Percentiles rank a stretch among this genome's conserved stretches.
Conservation (phyloP, 1,140 invertebrate species). For the Spodoptera frugiperda region DNA sequence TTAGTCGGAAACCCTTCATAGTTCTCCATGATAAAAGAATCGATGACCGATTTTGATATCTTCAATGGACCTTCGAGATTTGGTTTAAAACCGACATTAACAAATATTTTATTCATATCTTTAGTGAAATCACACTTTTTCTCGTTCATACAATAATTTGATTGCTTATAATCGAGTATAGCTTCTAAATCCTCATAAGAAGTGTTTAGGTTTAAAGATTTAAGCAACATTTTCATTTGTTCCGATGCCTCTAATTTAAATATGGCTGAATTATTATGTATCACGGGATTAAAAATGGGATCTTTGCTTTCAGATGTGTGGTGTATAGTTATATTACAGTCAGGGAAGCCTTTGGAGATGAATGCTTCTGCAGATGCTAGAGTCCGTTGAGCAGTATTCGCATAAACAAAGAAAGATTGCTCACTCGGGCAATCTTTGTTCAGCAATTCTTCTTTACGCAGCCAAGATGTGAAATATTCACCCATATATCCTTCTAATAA, state of each 20-base stretch:
- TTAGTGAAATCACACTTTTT: slow-evolving; percentile 64
- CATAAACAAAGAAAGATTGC: slow-evolving; percentile 68
- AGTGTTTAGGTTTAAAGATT: slow-evolving; percentile 60
- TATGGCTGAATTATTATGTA: slow-evolving; percentile 64
- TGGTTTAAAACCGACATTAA: slow-evolving; percentile 63
- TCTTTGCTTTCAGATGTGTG: slow-evolving; percentile 59
- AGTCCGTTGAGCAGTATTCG: slow-evolving; percentile 72
- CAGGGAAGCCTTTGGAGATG: slow-evolving; percentile 63
- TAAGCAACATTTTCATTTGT: slow-evolving; percentile 66
- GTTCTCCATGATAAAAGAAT: slow-evolving; percentile 77
- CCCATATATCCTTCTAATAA: slow-evolving; percentile 76
- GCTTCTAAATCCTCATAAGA: slow-evolving; percentile 63
- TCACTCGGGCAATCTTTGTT: slow-evolving; percentile 61
- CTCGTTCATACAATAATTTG: slow-evolving; percentile 62
- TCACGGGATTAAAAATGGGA: slow-evolving; percentile 70
- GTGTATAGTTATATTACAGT: slow-evolving; percentile 69
- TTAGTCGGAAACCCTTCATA: slow-evolving; percentile 69
- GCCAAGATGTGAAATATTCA: slow-evolving; percentile 66
- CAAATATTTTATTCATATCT: slow-evolving; percentile 61
- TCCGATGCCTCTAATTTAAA: slow-evolving; percentile 63
- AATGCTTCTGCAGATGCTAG: slow-evolving; percentile 70
- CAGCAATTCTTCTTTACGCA: slow-evolving; percentile 61
- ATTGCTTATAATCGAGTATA: slow-evolving; percentile 70
- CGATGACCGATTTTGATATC: slow-evolving; percentile 68
- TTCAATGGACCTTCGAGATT: slow-evolving; percentile 70